Conservation (phyloP, 2,113 vertebrate species). For the Anolis carolinensis region DNA sequence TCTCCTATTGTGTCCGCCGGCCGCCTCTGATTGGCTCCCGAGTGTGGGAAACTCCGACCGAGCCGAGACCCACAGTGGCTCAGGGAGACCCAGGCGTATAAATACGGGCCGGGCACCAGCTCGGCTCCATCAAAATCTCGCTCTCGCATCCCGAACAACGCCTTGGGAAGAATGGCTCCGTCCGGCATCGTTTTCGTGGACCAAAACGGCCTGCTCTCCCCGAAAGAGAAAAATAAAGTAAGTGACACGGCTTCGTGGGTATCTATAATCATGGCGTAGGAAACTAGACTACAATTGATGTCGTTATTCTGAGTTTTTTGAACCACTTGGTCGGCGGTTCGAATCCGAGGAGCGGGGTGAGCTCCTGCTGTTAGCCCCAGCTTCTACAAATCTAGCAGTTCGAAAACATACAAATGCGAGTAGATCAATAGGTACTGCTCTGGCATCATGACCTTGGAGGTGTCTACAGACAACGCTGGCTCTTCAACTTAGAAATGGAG, state of each 20-base stretch:
- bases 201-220: conserved; percentile 50
- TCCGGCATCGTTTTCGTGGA: conserved; percentile 56
- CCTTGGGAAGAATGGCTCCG: conserved; percentile 67
- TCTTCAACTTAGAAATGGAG: no score
- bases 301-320: no score
- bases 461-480: no score
- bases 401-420: no score
- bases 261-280: no score
- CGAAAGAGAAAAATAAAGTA: conserved; percentile 78
- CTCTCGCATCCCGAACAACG: background rate
- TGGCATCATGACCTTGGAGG: no score
- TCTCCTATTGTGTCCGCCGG: conserved; percentile 56
- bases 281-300: no score
- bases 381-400: no score
- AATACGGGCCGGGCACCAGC: conserved; percentile 47
- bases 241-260: conserved; percentile 38
- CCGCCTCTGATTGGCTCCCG: conserved; percentile 71
- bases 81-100: conserved; percentile 37
- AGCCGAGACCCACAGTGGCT: conserved; percentile 63
- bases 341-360: no score
- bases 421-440: no score
- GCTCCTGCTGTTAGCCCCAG: no score
- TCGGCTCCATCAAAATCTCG: background rate
- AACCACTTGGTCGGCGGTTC: no score
- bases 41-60: conserved; percentile 76